These are phyloP conservation scores for Ecdyonurus torrentis DNA, from an alignment of 2,888 invertebrate genomes.

Conservation along the genomic window DNA sequence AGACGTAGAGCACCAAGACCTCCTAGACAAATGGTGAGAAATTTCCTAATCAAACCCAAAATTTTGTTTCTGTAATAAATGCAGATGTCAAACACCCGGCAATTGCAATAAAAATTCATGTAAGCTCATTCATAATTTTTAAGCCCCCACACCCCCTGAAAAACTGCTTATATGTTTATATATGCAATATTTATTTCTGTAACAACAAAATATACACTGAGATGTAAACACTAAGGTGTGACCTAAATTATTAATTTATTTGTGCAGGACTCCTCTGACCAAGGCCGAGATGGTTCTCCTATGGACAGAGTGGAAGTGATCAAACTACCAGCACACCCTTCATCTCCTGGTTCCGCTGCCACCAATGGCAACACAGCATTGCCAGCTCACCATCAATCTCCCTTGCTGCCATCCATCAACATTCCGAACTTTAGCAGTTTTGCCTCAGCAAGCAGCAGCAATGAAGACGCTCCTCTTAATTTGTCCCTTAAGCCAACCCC, in stretches of 20 bases:
- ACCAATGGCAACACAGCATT: background rate
- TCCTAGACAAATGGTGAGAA: background rate
- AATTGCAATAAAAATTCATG: too few relatives aligned
- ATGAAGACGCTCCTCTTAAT: constrained; percentile 62
- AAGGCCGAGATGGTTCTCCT: constrained; percentile 13
- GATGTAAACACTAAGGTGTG: background rate
- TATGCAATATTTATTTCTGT: too few relatives aligned
- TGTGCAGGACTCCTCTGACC: background rate
- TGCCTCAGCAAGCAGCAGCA: constrained; percentile 29
- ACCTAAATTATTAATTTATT: background rate
- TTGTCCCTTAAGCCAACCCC: constrained; percentile 52
- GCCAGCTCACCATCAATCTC: background rate
- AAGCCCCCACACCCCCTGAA: too few relatives aligned
- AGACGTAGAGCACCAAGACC: background rate
- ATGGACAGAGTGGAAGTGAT: constrained; percentile 65
- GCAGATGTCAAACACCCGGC: too few relatives aligned
- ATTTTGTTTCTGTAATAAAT: too few relatives aligned
- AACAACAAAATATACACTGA: too few relatives aligned
- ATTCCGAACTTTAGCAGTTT: background rate
- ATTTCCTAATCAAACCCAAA: too few relatives aligned
- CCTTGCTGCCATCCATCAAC: background rate
- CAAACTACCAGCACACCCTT: constrained; percentile 53
- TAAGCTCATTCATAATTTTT: too few relatives aligned
- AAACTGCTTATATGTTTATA: too few relatives aligned
- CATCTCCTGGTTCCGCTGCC: constrained; percentile 31